Base-by-base conservation (phyloP, 2,113 vertebrate species). In the Cyanocitta stelleri region DNA sequence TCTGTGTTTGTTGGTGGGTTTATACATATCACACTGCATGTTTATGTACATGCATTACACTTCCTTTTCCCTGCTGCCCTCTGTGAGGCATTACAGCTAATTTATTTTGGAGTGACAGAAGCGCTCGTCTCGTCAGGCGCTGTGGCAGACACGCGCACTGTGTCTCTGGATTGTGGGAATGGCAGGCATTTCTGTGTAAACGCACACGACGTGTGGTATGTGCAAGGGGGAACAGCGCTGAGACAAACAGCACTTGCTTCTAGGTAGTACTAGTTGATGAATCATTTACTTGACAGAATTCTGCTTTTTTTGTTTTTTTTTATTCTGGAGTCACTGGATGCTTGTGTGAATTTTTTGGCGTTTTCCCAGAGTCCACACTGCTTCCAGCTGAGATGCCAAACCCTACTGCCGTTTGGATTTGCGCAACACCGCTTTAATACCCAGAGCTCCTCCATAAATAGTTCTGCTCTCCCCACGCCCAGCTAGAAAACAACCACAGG, bases 401-500 rank as follows among this genome's bases (percentile, higher is more conserved):
- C 86, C 97, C 94, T 78, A 33, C 63, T 95, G 96, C 93, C 51
- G 12, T 98, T 97, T 97, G 97, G 95, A 96, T 98, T 98, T 98
- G 97, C 96, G 97, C 98, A 96, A 98, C 89, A 58, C 84, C 74
- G 96, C 96, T 96, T 96, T 98, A 97, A 95, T 97, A 97, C 97
- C 95, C 97, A 78, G 95, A 96, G 97, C 95, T 96, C 95, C 96
- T 98, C 97, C 98, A 98, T 97, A 98, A 98, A 99, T 98, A 98
- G 97, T 94, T 97, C 82, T 92, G 85, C 82, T 84, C 91, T 97
- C 95, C 96, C 96, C 96, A 96, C 96, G 69, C 97, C 95, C 96
- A 75, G 96, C 85, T 90, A 95, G 96, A 96, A 97, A 98, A 98
- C 97, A 97, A 97, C 91, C 94, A 88, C 96, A 98, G 98, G 97